Percentiles rank a stretch among this genome's conserved stretches.
Evolutionary conservation across 1,140 invertebrate genomes (phyloP).

Genomic region (Drosophila seguyi): DNA sequence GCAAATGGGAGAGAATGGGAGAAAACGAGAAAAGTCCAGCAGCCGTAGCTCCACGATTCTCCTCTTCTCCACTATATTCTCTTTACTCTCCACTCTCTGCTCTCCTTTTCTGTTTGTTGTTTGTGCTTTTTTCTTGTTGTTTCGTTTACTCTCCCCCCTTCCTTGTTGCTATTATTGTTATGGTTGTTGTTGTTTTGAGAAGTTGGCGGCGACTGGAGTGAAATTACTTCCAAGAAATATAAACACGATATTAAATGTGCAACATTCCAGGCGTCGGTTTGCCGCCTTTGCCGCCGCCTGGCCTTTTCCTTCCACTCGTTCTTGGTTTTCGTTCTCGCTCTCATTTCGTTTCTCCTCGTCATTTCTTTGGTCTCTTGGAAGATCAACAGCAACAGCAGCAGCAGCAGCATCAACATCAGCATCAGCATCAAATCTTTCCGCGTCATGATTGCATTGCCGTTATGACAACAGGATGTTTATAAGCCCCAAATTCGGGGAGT

Average conservation of each 20-base stretch:
- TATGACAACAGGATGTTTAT: conserved; percentile 61
- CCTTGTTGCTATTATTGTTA: conserved; percentile 12
- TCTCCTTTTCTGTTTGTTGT: conserved; percentile 13
- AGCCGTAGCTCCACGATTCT: conserved; percentile 14
- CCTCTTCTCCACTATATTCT: neutral
- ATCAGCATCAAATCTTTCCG: conserved; percentile 3
- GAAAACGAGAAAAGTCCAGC: conserved; percentile 19
- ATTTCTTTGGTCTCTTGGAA: conserved; percentile 11
- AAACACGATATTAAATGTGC: conserved; percentile 82
- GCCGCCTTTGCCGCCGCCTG: conserved; percentile 21
- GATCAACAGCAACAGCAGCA: conserved; percentile 15
- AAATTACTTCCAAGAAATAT: conserved; percentile 82
- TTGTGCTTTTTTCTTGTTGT: conserved; percentile 18
- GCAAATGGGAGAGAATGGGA: conserved; percentile 12
- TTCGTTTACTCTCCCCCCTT: too few relatives aligned
- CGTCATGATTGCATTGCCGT: conserved; percentile 44
- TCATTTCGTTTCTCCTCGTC: conserved; percentile 5
- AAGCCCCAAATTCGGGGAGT: neutral
- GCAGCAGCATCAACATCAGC: neutral
- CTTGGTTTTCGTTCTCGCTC: conserved; percentile 23
- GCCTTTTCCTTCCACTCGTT: neutral
- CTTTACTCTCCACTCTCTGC: conserved; percentile 4
- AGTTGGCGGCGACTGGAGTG: conserved; percentile 50
- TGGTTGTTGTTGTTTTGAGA: conserved; percentile 39
- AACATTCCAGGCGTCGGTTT: conserved; percentile 71